Base-by-base conservation (phyloP, 2,797 vertebrate species). In the Perodicticus potto region DNA sequence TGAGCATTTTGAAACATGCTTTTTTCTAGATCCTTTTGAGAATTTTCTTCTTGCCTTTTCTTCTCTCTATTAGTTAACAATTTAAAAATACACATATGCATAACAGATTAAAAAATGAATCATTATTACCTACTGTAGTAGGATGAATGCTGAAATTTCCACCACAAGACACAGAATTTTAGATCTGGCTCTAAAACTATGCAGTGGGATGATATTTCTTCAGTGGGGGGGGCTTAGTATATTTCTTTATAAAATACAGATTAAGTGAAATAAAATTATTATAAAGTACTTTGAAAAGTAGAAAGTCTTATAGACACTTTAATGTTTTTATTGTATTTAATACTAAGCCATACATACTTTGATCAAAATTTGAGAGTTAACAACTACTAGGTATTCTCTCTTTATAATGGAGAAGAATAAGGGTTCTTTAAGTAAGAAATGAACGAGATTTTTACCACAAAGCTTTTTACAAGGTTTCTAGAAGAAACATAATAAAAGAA, bases 21-120 rank as follows among this genome's bases (percentile, higher is more conserved):
- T 82, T 95, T 96, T n/a, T 93, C 17, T 96, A 96, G 45, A n/a
- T 72, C 84, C 32, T 94, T 96, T 63, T 92, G 90, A 93, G 80
- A 88, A 74, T 69, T 97, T 97, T 98, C 98, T 94, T 98, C 98
- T 95, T 97, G 95, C 95, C 91, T 98, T 91, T 98, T 98, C 63
- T 93, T 97, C 82, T 99, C 98, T 94, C 99, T 99, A 97, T 90
- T 97, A 97, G 98, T 96, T 96, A 90, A 77, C 95, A 97, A 40
- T 97, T 90, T 3, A 92, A 97, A 89, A 93, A 74, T 89, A 65
- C 22, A 92, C 76, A 34, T 43, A 96, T 72, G 45, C 74, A 92
- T 1, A 88, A 93, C 3, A 91, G 16, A 91, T 19, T 78, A 91
- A 81, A 96, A 2, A 55, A 96, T 43, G 16, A 81, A 53, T 34